Percentiles rank a stretch among this genome's conserved stretches.
phyloP scores from a whole-genome alignment of 2,113 vertebrate species.

The Amblyopsis rosae region DNA sequence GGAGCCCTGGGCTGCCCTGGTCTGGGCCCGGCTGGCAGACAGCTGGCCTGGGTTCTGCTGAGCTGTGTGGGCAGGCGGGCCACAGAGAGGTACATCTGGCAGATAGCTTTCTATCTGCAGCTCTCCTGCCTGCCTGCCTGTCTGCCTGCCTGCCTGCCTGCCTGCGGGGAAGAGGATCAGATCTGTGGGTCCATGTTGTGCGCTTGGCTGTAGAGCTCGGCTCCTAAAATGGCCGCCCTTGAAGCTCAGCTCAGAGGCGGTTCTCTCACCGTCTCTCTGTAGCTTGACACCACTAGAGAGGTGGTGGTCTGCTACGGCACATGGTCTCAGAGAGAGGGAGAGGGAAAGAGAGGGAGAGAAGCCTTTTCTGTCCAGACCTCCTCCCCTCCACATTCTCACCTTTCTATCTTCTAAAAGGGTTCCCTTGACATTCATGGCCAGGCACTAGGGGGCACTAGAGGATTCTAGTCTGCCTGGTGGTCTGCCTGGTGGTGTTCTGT shows the following conservation, averaged over 20 bases:
- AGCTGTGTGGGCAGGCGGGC: conserved; percentile 66
- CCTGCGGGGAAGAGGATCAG: conserved; percentile 81
- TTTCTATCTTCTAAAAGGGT: conserved; percentile 42
- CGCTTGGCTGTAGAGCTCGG: conserved; percentile 82
- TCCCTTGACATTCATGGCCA: conserved; percentile 69
- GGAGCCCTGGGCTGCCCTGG: conserved; percentile 48
- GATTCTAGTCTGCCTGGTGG: conserved; percentile 20
- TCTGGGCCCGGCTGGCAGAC: conserved; percentile 51
- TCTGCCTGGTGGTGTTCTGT: conserved; percentile 25
- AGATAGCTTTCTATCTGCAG: conserved; percentile 80
- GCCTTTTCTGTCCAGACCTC: conserved; percentile 12
- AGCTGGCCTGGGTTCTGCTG: conserved; percentile 68
- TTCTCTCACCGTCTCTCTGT: conserved; percentile 88
- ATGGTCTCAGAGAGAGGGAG: conserved; percentile 61
- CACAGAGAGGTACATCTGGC: conserved; percentile 73
- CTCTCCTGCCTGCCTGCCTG: conserved; percentile 77
- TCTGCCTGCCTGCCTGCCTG: conserved; percentile 64
- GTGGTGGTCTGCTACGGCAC: conserved; percentile 79
- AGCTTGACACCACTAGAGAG: conserved; percentile 83
- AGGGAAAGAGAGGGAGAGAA: conserved; percentile 22
- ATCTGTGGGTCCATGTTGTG: conserved; percentile 94
- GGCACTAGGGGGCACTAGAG: conserved; percentile 76
- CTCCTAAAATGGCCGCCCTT: conserved; percentile 97
- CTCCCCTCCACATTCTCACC: conserved; percentile 13
- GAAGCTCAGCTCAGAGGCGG: conserved; percentile 85